These are phyloP conservation scores for Papilio protenor DNA, from an alignment of 2,888 invertebrate genomes.

Conservation along the genomic window DNA sequence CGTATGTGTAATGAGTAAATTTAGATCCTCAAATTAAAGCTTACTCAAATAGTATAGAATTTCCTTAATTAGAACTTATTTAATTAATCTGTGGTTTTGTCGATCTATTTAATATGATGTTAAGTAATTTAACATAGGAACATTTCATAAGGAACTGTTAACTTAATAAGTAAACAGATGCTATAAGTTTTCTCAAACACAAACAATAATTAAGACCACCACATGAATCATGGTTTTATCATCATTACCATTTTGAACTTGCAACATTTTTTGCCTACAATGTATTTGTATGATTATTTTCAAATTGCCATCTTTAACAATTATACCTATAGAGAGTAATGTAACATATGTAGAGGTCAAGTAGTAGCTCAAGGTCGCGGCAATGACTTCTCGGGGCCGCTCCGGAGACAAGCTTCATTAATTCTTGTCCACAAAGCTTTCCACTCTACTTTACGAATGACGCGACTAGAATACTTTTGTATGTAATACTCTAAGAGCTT, in stretches of 20 bases:
- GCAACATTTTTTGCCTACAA: too few species aligned
- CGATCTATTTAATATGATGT: too few species aligned
- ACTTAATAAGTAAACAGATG: too few species aligned
- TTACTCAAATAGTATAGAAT: background rate
- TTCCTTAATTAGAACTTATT: background rate
- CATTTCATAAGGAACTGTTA: too few species aligned
- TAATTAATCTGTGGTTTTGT: background rate
- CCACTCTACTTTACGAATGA: slow-evolving; percentile 4
- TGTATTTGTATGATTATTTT: too few species aligned
- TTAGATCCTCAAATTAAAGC: slow-evolving; percentile 7
- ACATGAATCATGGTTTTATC: too few species aligned
- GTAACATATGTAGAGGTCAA: slow-evolving; percentile 14
- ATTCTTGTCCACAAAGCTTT: slow-evolving; percentile 34
- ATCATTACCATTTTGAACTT: too few species aligned
- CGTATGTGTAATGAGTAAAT: slow-evolving; percentile 12
- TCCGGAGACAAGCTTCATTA: slow-evolving; percentile 32
- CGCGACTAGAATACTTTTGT: slow-evolving; percentile 9
- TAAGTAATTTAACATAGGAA: too few species aligned
- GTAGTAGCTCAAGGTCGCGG: slow-evolving; percentile 14
- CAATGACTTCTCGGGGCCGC: slow-evolving; percentile 20
- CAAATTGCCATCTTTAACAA: too few species aligned
- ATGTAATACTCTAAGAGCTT: background rate
- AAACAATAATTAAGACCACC: too few species aligned
- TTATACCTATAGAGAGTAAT: too few species aligned
- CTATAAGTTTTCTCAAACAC: too few species aligned